phyloP scores from a whole-genome alignment of 2,797 vertebrate species.

The Sebastes steindachneri region DNA sequence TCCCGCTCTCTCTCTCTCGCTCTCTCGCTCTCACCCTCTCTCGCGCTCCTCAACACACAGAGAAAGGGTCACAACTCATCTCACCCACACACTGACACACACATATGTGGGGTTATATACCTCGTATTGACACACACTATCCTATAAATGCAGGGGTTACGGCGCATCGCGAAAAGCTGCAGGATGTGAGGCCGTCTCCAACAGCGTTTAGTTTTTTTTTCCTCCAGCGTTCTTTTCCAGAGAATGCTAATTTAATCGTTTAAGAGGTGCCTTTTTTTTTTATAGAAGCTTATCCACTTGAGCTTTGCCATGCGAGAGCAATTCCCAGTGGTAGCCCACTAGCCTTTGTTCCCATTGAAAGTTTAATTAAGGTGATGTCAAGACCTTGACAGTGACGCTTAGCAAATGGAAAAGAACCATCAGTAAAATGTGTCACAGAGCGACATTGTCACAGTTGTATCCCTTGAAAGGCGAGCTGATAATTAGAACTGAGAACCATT shows the following conservation, averaged over 20 bases:
- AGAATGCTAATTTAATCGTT: slow-evolving; percentile 74
- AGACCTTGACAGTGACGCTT: slow-evolving; percentile 43
- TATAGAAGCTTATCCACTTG: slow-evolving; percentile 68
- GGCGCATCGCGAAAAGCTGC: not conserved
- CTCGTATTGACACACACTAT: slow-evolving; percentile 5
- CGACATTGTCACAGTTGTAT: slow-evolving; percentile 15
- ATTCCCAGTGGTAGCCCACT: slow-evolving; percentile 46
- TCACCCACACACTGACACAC: slow-evolving; percentile 70
- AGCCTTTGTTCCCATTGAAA: slow-evolving; percentile 65
- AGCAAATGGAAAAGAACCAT: slow-evolving; percentile 43
- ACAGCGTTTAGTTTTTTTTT: not conserved
- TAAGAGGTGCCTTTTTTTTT: slow-evolving; percentile 61
- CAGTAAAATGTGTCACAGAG: slow-evolving; percentile 32
- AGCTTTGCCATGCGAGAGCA: slow-evolving; percentile 61
- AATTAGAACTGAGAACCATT: slow-evolving; percentile 8
- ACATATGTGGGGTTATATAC: slow-evolving; percentile 22
- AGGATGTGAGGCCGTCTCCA: slow-evolving; percentile 36
- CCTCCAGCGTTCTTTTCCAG: slow-evolving; percentile 17
- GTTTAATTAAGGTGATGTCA: slow-evolving; percentile 66
- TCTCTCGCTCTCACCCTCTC: slow-evolving; percentile 33
- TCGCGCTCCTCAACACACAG: slow-evolving; percentile 33
- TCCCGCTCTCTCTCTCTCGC: slow-evolving; percentile 28
- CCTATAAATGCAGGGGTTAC: slow-evolving; percentile 33
- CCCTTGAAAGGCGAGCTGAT: slow-evolving; percentile 18
- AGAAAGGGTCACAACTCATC: slow-evolving; percentile 67